A percentile compares a stretch with the other conserved stretches of the same genome.
These are phyloP conservation scores for Alethe castanea DNA, from an alignment of 2,113 vertebrate species.

Conservation along the genomic window DNA sequence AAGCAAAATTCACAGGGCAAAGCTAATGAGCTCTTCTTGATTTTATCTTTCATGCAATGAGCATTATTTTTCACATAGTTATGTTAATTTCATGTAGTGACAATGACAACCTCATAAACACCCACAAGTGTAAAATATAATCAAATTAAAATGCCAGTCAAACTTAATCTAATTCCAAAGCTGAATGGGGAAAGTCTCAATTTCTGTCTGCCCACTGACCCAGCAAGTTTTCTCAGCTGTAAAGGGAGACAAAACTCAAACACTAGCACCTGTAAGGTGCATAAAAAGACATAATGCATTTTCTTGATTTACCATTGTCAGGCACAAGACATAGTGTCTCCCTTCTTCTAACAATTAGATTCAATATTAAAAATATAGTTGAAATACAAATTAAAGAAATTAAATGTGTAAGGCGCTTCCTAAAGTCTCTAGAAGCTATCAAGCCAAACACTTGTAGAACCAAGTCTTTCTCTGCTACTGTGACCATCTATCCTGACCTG, in stretches of 20 bases:
- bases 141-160: not conserved
- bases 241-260: not conserved
- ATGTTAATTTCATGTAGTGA: not conserved
- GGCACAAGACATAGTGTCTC: not conserved
- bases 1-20: not conserved
- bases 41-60: not conserved
- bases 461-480: not conserved
- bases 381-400: not conserved
- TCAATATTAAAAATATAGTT: not conserved
- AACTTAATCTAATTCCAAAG: not conserved
- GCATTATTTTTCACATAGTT: not conserved
- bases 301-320: not conserved
- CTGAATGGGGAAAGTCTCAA: not conserved
- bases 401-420: not conserved
- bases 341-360: not conserved
- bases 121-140: not conserved
- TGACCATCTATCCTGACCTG: not conserved
- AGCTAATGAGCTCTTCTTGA: not conserved
- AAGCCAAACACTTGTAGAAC: not conserved
- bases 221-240: not conserved
- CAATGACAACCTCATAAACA: not conserved
- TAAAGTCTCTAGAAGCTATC: not conserved
- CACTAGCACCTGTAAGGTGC: not conserved
- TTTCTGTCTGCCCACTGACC: not conserved
- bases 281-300: not conserved